These are phyloP conservation scores for Chelonus insularis DNA, from an alignment of 1,140 invertebrate genomes.

Conservation along the genomic window DNA sequence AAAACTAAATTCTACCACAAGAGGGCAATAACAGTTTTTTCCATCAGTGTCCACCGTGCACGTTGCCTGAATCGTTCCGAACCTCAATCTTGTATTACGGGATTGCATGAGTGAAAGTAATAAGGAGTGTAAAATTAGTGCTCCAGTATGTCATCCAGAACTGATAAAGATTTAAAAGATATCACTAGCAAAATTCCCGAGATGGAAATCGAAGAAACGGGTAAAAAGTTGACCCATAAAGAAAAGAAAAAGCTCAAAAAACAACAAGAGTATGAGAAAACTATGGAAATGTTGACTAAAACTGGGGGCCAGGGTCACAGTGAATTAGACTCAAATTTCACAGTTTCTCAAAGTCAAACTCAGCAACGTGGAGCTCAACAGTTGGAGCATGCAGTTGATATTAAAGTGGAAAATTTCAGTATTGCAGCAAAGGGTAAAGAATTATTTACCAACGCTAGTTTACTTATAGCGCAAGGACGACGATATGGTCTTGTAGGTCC, in stretches of 20 bases:
- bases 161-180: slow-evolving; percentile 39
- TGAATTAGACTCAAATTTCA: slow-evolving; percentile 91
- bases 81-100: no score
- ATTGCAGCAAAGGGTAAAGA: slow-evolving; percentile 98
- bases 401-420: slow-evolving; percentile 98
- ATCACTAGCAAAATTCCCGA: slow-evolving; percentile 48
- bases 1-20: no score
- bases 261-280: slow-evolving; percentile 88
- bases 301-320: slow-evolving; percentile 86
- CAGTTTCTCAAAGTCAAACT: slow-evolving; percentile 77
- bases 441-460: slow-evolving; percentile 94
- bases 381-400: slow-evolving; percentile 94
- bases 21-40: no score
- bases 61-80: no score
- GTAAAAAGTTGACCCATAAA: slow-evolving; percentile 83
- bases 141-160: slow-evolving; percentile 19
- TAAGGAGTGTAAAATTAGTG: no score
- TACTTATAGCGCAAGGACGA: slow-evolving; percentile 91
- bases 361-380: slow-evolving; percentile 68
- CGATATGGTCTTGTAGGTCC: slow-evolving; percentile 98
- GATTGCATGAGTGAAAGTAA: no score
- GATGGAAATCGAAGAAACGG: slow-evolving; percentile 43
- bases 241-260: slow-evolving; percentile 95
- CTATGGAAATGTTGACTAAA: slow-evolving; percentile 85
- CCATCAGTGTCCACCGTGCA: no score